phyloP scores from a whole-genome alignment of 2,888 invertebrate species.

The Cheilosia variabilis region DNA sequence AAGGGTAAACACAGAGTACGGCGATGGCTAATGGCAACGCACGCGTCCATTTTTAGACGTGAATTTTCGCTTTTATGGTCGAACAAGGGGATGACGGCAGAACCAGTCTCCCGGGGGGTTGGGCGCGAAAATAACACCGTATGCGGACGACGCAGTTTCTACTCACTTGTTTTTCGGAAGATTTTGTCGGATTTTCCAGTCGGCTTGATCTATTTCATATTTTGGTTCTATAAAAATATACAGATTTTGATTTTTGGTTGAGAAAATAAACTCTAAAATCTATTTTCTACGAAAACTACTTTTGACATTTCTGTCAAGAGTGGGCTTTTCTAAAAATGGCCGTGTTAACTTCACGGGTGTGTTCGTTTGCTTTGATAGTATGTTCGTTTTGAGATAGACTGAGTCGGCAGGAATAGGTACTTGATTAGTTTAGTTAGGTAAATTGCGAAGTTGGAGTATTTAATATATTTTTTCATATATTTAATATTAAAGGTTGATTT shows the following conservation, averaged over 20 bases:
- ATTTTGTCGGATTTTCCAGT: slow-evolving; percentile 29
- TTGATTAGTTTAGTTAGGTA: no score
- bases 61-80: slow-evolving; percentile 62
- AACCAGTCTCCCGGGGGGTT: slow-evolving; percentile 73
- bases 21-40: slow-evolving; percentile 65
- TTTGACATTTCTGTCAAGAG: slow-evolving; percentile 74
- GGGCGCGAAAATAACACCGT: slow-evolving; percentile 73
- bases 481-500: no score
- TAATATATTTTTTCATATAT: no score
- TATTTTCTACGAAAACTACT: slow-evolving; percentile 73
- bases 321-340: slow-evolving; percentile 71
- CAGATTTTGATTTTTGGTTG: slow-evolving; percentile 51
- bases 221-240: slow-evolving; percentile 69
- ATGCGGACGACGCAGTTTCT: slow-evolving; percentile 24
- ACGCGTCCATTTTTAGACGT: slow-evolving; percentile 75
- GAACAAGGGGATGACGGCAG: slow-evolving; percentile 72
- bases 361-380: slow-evolving; percentile 23
- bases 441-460: no score
- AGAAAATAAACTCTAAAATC: slow-evolving; percentile 72
- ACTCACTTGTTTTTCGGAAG: slow-evolving; percentile 58
- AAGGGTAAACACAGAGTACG: slow-evolving; percentile 57
- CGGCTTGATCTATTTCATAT: slow-evolving; percentile 62
- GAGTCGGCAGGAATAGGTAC: no score
- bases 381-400: slow-evolving; percentile 27
- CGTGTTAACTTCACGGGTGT: slow-evolving; percentile 36